These are phyloP conservation scores for Callimorpha dominula DNA, from an alignment of 2,888 invertebrate genomes.

Conservation along the genomic window DNA sequence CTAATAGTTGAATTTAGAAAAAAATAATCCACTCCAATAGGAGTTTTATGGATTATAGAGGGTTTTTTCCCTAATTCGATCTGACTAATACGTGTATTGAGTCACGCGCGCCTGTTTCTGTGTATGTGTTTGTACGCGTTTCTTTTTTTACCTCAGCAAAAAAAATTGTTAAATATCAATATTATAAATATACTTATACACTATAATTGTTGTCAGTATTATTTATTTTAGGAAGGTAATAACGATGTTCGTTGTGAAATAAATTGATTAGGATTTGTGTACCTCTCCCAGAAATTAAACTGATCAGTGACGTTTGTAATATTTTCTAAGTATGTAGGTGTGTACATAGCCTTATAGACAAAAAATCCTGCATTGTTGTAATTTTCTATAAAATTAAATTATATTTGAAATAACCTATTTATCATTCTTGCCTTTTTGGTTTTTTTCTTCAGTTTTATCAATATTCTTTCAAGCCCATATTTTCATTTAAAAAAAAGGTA, in stretches of 20 bases:
- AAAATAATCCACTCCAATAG: too few relatives aligned
- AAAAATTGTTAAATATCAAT: background rate
- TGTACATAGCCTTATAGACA: background rate
- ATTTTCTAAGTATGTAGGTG: background rate
- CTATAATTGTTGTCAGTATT: conserved; percentile 15
- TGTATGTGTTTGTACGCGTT: background rate
- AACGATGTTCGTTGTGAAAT: background rate
- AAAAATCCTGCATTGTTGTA: background rate
- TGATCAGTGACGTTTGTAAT: background rate
- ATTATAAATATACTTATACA: background rate
- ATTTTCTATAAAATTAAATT: conserved; percentile 10
- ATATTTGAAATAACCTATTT: background rate
- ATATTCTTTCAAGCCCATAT: too few relatives aligned
- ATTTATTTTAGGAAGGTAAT: conserved; percentile 17
- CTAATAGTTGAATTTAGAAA: too few relatives aligned
- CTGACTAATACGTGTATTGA: background rate
- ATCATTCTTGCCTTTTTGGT: background rate
- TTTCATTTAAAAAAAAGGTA: too few relatives aligned
- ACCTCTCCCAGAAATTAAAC: background rate
- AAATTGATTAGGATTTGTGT: background rate
- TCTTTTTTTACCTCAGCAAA: background rate
- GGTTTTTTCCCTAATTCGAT: too few relatives aligned
- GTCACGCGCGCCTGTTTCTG: background rate
- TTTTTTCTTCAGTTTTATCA: background rate
- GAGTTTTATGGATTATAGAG: too few relatives aligned